These are phyloP conservation scores for Eidolon dupreanum DNA, from an alignment of 2,797 vertebrate species.

Conservation along the genomic window DNA sequence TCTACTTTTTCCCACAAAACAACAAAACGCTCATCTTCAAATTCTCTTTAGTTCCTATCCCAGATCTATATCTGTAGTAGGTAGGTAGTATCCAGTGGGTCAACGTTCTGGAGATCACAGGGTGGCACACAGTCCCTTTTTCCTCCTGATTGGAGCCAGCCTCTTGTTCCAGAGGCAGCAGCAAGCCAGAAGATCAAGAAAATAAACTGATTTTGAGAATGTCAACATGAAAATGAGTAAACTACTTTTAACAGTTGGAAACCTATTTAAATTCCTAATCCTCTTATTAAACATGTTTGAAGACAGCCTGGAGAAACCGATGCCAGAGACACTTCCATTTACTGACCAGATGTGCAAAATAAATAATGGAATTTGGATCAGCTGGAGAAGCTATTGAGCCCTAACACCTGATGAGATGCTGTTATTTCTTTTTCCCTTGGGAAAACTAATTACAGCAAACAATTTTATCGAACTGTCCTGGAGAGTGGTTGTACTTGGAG, in stretches of 20 bases:
- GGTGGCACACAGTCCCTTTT: neutral
- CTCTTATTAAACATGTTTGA: slow-evolving; percentile 66
- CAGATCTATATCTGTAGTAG: neutral
- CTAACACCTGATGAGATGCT: slow-evolving; percentile 40
- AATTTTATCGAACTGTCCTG: slow-evolving; percentile 60
- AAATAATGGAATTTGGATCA: slow-evolving; percentile 64
- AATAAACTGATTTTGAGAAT: slow-evolving; percentile 66
- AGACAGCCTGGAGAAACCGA: slow-evolving; percentile 65
- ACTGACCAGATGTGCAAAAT: slow-evolving; percentile 62
- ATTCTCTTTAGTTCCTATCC: neutral
- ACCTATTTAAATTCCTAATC: slow-evolving; percentile 54
- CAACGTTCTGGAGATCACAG: neutral
- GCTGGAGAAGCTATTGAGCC: slow-evolving; percentile 14
- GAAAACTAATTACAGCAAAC: slow-evolving; percentile 58
- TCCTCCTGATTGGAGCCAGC: neutral
- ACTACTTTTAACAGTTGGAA: slow-evolving; percentile 65
- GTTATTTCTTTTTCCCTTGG: slow-evolving; percentile 55
- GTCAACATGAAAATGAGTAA: slow-evolving; percentile 65
- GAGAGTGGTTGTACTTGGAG: slow-evolving; percentile 20
- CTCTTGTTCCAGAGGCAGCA: neutral
- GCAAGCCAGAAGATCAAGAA: slow-evolving; percentile 65
- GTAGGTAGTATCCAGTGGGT: neutral
- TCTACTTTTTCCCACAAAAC: neutral
- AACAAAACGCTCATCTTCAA: neutral
- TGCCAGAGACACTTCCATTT: slow-evolving; percentile 64